phyloP scores from a whole-genome alignment of 2,113 vertebrate species.

The Crypturellus undulatus region DNA sequence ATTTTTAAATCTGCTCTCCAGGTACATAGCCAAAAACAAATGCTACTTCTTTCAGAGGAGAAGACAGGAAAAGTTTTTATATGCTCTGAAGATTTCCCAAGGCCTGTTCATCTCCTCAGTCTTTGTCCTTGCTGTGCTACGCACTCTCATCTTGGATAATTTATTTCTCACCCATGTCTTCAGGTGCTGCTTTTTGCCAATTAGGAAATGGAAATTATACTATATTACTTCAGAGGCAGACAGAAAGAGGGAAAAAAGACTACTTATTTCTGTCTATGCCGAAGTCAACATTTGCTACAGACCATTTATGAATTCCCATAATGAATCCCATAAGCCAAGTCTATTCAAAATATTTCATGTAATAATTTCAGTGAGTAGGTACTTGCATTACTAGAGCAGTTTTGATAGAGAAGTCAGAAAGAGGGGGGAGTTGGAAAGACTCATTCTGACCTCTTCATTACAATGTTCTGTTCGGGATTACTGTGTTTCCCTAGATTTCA shows the following conservation, averaged over 20 bases:
- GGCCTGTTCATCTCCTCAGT: neutral
- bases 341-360: neutral
- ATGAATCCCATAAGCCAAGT: neutral
- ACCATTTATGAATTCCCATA: neutral
- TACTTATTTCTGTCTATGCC: neutral
- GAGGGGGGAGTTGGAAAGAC: neutral
- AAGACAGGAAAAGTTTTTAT: neutral
- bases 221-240: neutral
- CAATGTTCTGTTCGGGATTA: neutral
- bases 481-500: neutral
- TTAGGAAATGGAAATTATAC: neutral
- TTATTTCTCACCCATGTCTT: neutral
- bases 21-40: slow-evolving; percentile 43
- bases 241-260: neutral
- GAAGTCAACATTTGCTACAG: neutral
- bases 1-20: slow-evolving; percentile 55
- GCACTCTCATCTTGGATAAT: neutral
- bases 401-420: neutral
- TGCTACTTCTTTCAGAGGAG: slow-evolving; percentile 18
- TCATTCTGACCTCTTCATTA: neutral
- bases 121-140: neutral
- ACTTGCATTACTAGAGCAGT: neutral
- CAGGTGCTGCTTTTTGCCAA: neutral
- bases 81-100: neutral
- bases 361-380: neutral